Evolutionary conservation across 1,140 invertebrate genomes (phyloP), one percentile per base, ranked within the genome.

Genomic region (Cephus cinctus): DNA sequence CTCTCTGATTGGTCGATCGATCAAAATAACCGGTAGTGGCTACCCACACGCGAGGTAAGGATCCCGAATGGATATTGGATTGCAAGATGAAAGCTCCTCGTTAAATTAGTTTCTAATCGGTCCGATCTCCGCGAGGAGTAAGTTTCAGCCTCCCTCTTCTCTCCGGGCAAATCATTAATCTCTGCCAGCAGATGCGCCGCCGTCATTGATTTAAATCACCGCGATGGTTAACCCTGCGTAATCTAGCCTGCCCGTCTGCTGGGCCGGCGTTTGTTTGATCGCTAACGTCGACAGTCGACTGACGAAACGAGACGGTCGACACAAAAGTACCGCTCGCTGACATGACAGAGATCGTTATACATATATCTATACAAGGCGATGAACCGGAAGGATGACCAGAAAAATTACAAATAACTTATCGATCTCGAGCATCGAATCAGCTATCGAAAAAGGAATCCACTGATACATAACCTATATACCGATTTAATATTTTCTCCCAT

Each of bases 41-140:
- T 59, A 47, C 32, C 47, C 47, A 15, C 39, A 34, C 18, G 23
- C 21, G n/a, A n/a, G 14, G 1, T 19, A n/a, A 1, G 15, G 18
- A 15, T 14, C 5, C 19, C 20, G 31, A 43, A 40, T 32, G 51
- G 54, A 59, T 61, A 62, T 62, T 60, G 57, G 57, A 62, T 64
- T 52, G 55, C 55, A 47, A 59, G 59, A 56, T 62, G 59, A 62
- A 64, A 64, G 55, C 57, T 54, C 51, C 61, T 64, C 61, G 61
- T 64, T 65, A 65, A 65, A 62, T 65, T 65, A 62, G 61, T 63
- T 64, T 61, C 61, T 63, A 64, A 65, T 64, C 59, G 58, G 50
- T 50, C 46, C 44, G 62, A 65, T 64, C 62, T 63, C 53, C 57
- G 52, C 54, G 52, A 54, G 57, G 49, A 27, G 27, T 49, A 47